Evolutionary conservation across 2,113 vertebrate genomes (phyloP).

Genomic region (Hemibagrus wyckioides): DNA sequence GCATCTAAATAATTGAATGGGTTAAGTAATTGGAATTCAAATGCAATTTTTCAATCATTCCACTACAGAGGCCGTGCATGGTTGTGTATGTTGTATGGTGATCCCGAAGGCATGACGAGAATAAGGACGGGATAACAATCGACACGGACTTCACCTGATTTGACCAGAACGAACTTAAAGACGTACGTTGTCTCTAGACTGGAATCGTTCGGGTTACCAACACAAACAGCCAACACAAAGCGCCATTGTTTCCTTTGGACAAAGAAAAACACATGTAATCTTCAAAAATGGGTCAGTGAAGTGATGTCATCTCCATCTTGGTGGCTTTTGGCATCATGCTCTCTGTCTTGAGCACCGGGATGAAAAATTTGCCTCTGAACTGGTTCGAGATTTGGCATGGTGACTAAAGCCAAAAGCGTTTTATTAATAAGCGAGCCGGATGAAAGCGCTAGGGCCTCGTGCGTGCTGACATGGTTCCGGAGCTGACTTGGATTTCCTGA

Average conservation of each 20-base stretch:
- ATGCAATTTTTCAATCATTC: background rate
- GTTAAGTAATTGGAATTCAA: background rate
- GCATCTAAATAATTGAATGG: background rate
- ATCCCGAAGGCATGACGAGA: background rate
- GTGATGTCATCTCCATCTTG: slow-evolving; percentile 7
- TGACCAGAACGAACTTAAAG: slow-evolving; percentile 14
- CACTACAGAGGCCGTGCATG: background rate
- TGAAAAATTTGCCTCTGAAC: slow-evolving; percentile 17
- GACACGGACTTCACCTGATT: background rate
- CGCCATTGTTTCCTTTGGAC: background rate
- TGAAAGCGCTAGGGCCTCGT: background rate
- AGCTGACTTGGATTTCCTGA: background rate
- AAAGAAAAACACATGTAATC: background rate
- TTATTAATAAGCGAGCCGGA: no score
- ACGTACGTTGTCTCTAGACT: background rate
- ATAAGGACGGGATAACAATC: background rate
- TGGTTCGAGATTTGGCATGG: background rate
- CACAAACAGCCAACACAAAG: slow-evolving; percentile 17
- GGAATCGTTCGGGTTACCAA: slow-evolving; percentile 1
- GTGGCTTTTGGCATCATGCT: background rate
- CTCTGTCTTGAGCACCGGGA: background rate
- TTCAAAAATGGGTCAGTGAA: background rate
- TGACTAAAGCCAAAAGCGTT: background rate
- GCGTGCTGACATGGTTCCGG: background rate
- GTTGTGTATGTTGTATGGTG: no score